Evolutionary conservation across 2,888 invertebrate species (phyloP).

Genomic region (Synergus japonicus): DNA sequence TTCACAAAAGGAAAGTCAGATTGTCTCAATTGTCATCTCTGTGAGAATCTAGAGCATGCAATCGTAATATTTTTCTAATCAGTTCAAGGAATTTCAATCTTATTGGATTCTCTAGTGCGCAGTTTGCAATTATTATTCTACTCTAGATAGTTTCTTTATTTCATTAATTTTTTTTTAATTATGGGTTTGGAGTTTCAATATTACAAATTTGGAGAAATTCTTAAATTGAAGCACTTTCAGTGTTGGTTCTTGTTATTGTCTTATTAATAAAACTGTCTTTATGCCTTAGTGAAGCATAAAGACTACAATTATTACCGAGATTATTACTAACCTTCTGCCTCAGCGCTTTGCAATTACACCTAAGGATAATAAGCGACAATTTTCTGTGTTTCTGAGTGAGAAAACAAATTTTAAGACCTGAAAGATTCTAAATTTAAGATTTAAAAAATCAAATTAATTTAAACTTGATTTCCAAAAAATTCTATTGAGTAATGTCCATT

Average conservation of each 20-base stretch:
- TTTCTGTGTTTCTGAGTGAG: neutral
- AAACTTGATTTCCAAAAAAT: no score
- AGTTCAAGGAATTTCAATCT: slow-evolving; percentile 23
- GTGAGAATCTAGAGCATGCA: slow-evolving; percentile 14
- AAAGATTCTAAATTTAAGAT: no score
- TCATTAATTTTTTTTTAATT: neutral
- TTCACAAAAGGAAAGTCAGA: slow-evolving; percentile 13
- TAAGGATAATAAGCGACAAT: neutral
- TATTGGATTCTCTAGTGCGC: neutral
- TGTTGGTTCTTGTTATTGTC: neutral
- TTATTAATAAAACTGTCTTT: neutral
- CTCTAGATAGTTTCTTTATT: neutral
- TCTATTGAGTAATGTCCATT: no score
- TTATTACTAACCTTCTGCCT: neutral
- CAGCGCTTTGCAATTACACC: neutral
- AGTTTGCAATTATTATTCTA: neutral
- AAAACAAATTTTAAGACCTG: no score
- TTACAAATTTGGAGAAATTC: neutral
- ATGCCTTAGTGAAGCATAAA: neutral
- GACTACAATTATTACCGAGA: neutral
- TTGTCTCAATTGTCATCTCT: slow-evolving; percentile 10
- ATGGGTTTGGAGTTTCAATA: neutral
- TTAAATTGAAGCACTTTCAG: neutral
- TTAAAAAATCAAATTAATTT: no score
- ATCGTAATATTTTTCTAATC: slow-evolving; percentile 21